phyloP scores from a whole-genome alignment of 2,113 vertebrate species.

The Gallinago paraguaiae region DNA sequence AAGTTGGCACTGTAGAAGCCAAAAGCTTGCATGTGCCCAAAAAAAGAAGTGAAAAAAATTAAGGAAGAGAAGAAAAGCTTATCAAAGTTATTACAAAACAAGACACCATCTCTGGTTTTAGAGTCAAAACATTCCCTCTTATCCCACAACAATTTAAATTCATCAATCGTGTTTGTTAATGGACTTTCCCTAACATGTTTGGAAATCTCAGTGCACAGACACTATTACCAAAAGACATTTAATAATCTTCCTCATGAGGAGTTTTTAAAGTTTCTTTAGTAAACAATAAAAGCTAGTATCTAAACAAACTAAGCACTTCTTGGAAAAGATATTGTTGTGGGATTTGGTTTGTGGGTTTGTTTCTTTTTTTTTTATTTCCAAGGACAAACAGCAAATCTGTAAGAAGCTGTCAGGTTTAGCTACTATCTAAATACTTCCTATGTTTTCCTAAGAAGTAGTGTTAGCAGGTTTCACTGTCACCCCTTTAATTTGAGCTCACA shows the following conservation, averaged over 20 bases:
- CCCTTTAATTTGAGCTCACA: conserved; percentile 25
- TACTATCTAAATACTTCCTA: background rate
- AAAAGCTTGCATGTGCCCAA: background rate
- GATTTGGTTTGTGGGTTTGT: accelerated
- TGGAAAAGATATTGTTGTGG: background rate
- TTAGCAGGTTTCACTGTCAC: conserved; percentile 38
- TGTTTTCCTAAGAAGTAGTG: background rate
- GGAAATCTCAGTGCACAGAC: background rate
- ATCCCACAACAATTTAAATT: background rate
- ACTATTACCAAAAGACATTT: background rate
- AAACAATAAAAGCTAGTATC: background rate
- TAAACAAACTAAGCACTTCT: background rate
- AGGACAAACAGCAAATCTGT: background rate
- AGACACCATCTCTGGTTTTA: background rate
- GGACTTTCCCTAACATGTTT: background rate
- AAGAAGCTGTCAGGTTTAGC: background rate
- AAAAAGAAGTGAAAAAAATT: background rate
- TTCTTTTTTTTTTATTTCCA: background rate
- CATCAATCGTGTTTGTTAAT: background rate
- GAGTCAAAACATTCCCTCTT: background rate
- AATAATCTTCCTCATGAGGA: background rate
- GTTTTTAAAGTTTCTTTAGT: background rate
- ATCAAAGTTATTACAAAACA: background rate
- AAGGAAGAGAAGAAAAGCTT: background rate
- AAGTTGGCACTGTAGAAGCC: background rate